These are phyloP conservation scores for Lithophane ornitopus DNA, from an alignment of 2,888 invertebrate species.

Conservation along the genomic window DNA sequence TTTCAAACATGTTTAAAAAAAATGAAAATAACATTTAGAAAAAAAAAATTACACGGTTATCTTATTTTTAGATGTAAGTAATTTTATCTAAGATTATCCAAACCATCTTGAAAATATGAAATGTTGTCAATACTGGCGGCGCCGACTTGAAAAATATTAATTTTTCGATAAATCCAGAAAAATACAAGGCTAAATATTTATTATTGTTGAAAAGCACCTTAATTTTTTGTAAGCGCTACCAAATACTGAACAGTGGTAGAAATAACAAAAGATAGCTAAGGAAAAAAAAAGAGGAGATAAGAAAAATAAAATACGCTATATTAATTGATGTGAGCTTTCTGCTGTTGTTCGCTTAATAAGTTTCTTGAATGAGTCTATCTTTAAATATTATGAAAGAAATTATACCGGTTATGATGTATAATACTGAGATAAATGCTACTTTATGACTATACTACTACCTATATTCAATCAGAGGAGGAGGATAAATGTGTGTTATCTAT, in stretches of 20 bases:
- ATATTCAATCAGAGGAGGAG: conserved; percentile 49
- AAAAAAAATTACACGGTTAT: background rate
- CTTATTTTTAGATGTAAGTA: background rate
- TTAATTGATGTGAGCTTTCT: conserved; percentile 21
- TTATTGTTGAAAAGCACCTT: background rate
- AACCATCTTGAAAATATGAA: background rate
- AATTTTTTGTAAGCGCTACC: background rate
- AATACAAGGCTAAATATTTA: background rate
- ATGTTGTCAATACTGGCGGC: background rate
- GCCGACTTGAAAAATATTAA: background rate
- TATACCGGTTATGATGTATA: conserved; percentile 43
- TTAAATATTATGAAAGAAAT: conserved; percentile 47
- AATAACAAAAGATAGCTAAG: background rate
- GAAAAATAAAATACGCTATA: conserved; percentile 11
- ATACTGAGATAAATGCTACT: conserved; percentile 64
- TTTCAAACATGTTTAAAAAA: background rate
- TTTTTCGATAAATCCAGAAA: background rate
- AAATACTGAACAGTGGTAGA: background rate
- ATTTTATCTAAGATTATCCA: background rate
- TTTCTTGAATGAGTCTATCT: conserved; percentile 28
- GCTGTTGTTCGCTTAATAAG: background rate
- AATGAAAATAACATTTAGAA: background rate
- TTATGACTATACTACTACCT: conserved; percentile 52
- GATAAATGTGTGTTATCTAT: conserved; percentile 57
- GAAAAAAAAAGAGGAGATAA: background rate